Percentiles rank a stretch among this genome's conserved stretches.
phyloP scores from a whole-genome alignment of 2,797 vertebrate species.

The Sorex maritimensis region DNA sequence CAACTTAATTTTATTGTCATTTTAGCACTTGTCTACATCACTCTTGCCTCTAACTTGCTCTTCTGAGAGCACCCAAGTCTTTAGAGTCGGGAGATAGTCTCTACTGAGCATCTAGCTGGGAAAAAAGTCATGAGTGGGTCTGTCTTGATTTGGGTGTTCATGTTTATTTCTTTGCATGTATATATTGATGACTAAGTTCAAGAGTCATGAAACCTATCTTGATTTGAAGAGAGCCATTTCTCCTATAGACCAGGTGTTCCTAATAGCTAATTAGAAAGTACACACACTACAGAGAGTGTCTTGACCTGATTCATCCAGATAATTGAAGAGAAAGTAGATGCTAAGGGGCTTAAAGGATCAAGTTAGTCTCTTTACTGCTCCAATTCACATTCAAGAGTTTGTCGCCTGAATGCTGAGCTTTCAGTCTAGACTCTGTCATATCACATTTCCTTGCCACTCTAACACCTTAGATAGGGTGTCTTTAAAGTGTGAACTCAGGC shows the following conservation, averaged over 20 bases:
- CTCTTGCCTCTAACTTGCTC: background rate
- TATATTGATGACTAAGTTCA: slow-evolving; percentile 32
- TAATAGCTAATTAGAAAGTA: no score
- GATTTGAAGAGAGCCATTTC: background rate
- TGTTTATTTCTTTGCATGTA: slow-evolving; percentile 45
- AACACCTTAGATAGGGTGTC: background rate
- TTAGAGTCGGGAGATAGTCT: background rate
- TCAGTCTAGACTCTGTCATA: background rate
- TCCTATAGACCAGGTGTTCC: background rate
- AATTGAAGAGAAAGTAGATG: slow-evolving; percentile 13
- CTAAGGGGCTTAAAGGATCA: background rate
- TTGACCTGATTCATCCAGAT: background rate
- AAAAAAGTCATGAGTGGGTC: background rate
- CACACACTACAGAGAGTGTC: background rate
- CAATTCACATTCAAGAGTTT: background rate
- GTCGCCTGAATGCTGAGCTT: background rate
- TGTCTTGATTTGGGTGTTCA: background rate
- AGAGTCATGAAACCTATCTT: background rate
- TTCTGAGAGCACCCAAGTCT: background rate
- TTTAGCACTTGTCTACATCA: background rate
- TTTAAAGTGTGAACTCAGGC: background rate
- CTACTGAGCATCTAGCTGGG: background rate
- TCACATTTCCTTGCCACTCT: background rate
- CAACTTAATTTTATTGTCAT: background rate
- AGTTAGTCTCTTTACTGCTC: background rate